Base-by-base conservation (phyloP, 2,888 invertebrate genomes). In the Drosophila helvetica region DNA sequence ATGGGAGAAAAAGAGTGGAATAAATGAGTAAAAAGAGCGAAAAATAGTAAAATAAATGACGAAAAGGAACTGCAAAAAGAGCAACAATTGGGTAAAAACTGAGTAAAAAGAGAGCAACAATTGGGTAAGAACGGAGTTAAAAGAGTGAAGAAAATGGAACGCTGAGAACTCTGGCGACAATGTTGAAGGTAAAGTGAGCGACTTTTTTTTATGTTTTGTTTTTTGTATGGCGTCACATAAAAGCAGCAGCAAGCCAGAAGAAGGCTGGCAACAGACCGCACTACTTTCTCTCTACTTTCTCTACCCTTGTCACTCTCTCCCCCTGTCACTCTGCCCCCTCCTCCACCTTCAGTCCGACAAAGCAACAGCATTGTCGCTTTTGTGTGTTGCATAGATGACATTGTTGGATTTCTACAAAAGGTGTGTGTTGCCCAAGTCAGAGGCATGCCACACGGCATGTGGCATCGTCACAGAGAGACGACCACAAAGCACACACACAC, bases 331-430 rank as follows among this genome's bases (percentile, higher is more conserved):
- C 25, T 25, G 12, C 46, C 19, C 52, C 19, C 33, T 33, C 43
- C 59, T 8, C 54, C 73, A 54, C 69, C 67, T 66, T 67, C 70
- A 77, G 85, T 73, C 87, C 81, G 85, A 84, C 83, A 84, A 84
- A 84, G 82, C 87, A 81, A 78, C 73, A 73, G 82, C 74, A 84
- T 81, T 86, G 83, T 84, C 76, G 87, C 87, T 85, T 86, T 84
- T 84, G 87, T 81, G 81, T 86, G 72, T 57, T 81, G 81, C 83
- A 84, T 86, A 84, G 83, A 86, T 84, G 83, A 84, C 83, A 84
- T 84, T 84, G 83, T 84, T 84, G 79, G 82, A 86, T 84, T 85
- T 79, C 74, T 75, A 87, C 87, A 79, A 87, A 71, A 87, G 87
- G 85, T 84, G 82, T 71, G 15, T 38, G 38, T n/a, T 15, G 72